phyloP scores from a whole-genome alignment of 2,113 vertebrate genomes.

The Silurus glanis region DNA sequence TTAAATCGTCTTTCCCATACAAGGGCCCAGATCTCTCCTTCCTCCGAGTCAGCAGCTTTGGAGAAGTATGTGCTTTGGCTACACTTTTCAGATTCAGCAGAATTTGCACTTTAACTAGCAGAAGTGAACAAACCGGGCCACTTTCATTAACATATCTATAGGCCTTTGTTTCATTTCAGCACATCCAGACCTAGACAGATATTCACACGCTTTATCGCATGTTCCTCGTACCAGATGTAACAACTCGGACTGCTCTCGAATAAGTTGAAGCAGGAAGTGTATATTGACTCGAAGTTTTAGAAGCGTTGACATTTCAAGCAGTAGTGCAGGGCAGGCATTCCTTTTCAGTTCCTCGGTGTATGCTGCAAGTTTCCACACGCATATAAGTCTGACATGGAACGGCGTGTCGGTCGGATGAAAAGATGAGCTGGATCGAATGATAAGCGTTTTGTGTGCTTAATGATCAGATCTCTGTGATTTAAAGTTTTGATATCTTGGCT shows the following conservation, averaged over 20 bases:
- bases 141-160: background rate
- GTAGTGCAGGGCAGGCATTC: background rate
- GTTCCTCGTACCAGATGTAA: background rate
- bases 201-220: background rate
- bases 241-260: background rate
- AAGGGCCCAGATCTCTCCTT: slow-evolving; percentile 18
- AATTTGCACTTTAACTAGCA: background rate
- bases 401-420: background rate
- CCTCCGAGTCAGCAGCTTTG: background rate
- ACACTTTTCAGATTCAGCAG: background rate
- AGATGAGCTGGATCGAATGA: background rate
- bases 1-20: background rate
- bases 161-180: background rate
- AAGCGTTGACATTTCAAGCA: background rate
- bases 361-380: background rate
- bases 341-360: background rate
- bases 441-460: background rate
- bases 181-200: background rate
- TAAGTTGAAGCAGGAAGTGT: background rate
- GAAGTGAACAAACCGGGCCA: background rate
- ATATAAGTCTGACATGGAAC: slow-evolving; percentile 1
- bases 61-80: background rate
- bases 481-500: background rate
- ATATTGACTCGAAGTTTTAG: background rate
- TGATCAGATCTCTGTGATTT: background rate